Base-by-base conservation (phyloP, 1,140 invertebrate genomes). In the Megathymus violae region DNA sequence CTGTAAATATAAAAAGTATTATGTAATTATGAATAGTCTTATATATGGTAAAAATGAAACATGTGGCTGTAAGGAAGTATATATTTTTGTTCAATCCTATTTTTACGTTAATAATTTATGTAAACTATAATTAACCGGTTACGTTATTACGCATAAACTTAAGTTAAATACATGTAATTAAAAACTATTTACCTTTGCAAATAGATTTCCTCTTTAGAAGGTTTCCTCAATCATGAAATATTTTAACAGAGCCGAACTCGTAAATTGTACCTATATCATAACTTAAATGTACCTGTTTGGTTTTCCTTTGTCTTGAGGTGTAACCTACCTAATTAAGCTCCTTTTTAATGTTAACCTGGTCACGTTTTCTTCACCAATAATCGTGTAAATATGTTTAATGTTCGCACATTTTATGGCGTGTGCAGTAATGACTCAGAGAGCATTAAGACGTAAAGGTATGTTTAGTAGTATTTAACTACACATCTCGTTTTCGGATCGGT, bases 391-490 rank as follows among this genome's bases (percentile, higher is more conserved):
- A 58, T 58, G 41, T 58, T 58, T 58, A 58, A 58, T 58, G 40
- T 58, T 46, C 54, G 40, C 56, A 59, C 56, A 59, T 47, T 59
- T 59, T 59, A 47, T 59, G 13, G 27, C 44, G 41, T 58, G 3
- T 58, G 54, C 54, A 25, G 22, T 40, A 48, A 61, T 47, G 44
- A 38, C 36, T 48, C 43, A 61, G 43, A 52, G 40, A 41, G 13
- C 50, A 67, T 62, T 65, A 62, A 67, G 36, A 62, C 40, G 54
- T 64, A 41, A 48, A 59, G 31, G 14, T 59, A 46, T 64, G 40
- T 64, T 64, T 64, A 47, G 44, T 47, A 47, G 15, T 27, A 48
- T 38, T 64, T 54, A 56, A 41, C 34, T 46, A 59, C 62, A 60
- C 38, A 47, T 60, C 46, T 64, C 52, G 31, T 61, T 27, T 61